Percentiles rank a stretch among this genome's conserved stretches.
Conservation (phyloP, 1,140 invertebrate species). For the Artemia franciscana region DNA sequence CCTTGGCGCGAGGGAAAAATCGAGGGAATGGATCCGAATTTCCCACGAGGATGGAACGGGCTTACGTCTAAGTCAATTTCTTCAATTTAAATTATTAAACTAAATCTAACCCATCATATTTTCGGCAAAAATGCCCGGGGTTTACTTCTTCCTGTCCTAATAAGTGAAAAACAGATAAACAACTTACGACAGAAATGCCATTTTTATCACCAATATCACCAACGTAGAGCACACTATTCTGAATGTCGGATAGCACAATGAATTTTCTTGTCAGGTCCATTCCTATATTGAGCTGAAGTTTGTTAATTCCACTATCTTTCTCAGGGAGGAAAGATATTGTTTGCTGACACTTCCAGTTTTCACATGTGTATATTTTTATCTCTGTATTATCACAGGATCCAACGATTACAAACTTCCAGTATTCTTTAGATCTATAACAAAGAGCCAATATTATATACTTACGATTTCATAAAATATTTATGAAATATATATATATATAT, state of each 20-base stretch:
- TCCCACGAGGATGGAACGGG: no score
- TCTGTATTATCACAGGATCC: slow-evolving; percentile 69
- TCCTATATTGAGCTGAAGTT: slow-evolving; percentile 36
- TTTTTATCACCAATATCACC: slow-evolving; percentile 1
- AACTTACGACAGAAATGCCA: no score
- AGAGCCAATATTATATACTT: neutral
- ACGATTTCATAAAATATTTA: neutral
- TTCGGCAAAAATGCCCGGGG: no score
- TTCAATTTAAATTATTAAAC: no score
- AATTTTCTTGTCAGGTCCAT: slow-evolving; percentile 58
- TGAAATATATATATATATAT: neutral
- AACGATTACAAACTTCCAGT: slow-evolving; percentile 78
- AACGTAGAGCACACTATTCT: slow-evolving; percentile 22
- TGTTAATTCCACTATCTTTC: neutral
- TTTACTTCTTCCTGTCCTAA: no score
- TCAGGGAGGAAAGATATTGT: slow-evolving; percentile 38
- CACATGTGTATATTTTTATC: slow-evolving; percentile 81
- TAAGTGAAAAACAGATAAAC: no score
- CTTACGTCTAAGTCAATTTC: no score
- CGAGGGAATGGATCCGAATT: no score
- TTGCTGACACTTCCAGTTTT: slow-evolving; percentile 74
- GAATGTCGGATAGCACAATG: slow-evolving; percentile 59
- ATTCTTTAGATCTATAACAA: neutral
- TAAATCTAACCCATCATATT: no score
- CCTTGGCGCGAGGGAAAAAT: no score